A percentile compares a stretch with the other conserved stretches of the same genome.
phyloP scores from a whole-genome alignment of 2,888 invertebrate species.

The Drosophila lutescens region DNA sequence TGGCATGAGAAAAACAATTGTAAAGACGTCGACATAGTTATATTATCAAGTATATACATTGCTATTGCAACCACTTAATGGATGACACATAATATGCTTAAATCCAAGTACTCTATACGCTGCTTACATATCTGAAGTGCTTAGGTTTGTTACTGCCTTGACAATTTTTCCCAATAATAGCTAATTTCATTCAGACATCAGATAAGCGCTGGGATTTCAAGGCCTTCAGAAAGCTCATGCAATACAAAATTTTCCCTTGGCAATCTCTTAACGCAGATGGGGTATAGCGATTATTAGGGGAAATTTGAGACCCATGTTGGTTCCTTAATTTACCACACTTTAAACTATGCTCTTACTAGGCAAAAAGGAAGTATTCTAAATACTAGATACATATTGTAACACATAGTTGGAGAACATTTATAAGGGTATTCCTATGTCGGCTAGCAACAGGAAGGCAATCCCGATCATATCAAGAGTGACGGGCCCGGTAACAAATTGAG shows the following conservation, averaged over 20 bases:
- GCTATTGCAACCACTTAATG: not conserved
- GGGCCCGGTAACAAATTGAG: conserved; percentile 51
- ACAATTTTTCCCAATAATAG: conserved; percentile 39
- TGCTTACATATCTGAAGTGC: conserved; percentile 6
- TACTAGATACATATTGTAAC: not conserved
- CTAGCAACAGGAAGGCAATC: not conserved
- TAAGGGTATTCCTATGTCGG: not conserved
- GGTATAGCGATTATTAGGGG: not conserved
- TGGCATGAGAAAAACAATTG: conserved; percentile 4
- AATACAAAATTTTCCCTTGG: not conserved
- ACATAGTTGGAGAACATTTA: not conserved
- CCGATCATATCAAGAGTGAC: conserved; percentile 13
- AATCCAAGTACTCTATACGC: not conserved
- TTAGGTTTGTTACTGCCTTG: conserved; percentile 9
- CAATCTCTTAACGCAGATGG: not conserved
- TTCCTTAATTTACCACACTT: too few relatives aligned
- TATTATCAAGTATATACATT: not conserved
- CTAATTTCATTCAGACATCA: conserved; percentile 23
- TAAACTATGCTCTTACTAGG: too few relatives aligned
- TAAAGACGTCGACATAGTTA: conserved; percentile 8
- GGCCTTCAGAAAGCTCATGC: conserved; percentile 23
- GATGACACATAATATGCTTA: conserved; percentile 15
- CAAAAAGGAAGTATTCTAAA: not conserved
- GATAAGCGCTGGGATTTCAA: conserved; percentile 29
- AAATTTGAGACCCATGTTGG: not conserved